Conservation (phyloP, 2,888 invertebrate species). For the Folsomia candida region DNA sequence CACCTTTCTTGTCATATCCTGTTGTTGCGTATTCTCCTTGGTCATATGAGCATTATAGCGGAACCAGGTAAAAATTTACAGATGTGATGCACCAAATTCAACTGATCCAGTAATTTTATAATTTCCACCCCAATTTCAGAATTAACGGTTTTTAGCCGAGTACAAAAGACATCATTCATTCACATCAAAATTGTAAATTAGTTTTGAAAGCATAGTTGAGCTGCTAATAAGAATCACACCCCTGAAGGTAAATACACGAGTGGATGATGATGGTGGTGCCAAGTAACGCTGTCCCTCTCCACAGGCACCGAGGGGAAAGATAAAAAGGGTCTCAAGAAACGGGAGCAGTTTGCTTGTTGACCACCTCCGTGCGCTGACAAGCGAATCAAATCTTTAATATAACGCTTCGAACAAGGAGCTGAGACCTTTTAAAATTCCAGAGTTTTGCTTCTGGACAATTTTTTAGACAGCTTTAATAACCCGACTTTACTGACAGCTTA, state of each 20-base stretch:
- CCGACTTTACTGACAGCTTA: neutral
- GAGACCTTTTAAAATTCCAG: neutral
- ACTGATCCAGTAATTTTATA: neutral
- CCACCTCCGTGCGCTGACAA: slow-evolving; percentile 5
- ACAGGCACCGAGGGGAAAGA: neutral
- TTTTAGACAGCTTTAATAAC: neutral
- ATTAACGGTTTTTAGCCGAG: neutral
- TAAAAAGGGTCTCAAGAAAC: slow-evolving; percentile 14
- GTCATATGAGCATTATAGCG: no score
- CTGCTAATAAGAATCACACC: slow-evolving; percentile 4
- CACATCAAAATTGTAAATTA: neutral
- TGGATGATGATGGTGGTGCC: neutral
- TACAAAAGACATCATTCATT: neutral
- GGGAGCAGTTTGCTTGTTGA: slow-evolving; percentile 13
- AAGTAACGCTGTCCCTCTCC: neutral
- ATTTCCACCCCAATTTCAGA: neutral
- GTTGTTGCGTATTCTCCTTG: neutral
- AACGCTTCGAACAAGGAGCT: neutral
- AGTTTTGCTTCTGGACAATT: neutral
- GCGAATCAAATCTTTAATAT: slow-evolving; percentile 12
- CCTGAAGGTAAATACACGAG: neutral
- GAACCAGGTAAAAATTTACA: no score
- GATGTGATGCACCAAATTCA: no score
- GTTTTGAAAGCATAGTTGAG: no score
- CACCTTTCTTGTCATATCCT: neutral